phyloP scores from a whole-genome alignment of 2,888 invertebrate genomes.

The Gnatocerus cornutus region DNA sequence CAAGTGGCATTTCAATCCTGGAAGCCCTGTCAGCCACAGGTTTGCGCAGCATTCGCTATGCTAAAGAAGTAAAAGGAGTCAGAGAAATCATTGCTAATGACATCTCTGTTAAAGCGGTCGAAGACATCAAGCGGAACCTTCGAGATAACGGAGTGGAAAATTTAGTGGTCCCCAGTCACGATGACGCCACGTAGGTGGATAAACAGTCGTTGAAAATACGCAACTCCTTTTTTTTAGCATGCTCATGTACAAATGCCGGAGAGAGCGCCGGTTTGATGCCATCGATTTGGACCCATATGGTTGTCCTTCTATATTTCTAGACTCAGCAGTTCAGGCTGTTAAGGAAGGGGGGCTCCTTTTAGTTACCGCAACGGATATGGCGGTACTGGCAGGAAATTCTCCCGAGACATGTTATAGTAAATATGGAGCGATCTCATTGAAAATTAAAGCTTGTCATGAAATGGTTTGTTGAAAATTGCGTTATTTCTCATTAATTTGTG shows the following conservation, averaged over 20 bases:
- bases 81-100: constrained; percentile 93
- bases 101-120: constrained; percentile 87
- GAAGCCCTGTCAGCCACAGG: constrained; percentile 98
- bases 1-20: constrained; percentile 81
- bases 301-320: constrained; percentile 93
- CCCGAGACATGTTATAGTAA: constrained; percentile 94
- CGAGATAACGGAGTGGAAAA: constrained; percentile 82
- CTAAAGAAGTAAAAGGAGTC: constrained; percentile 91
- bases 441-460: constrained; percentile 94
- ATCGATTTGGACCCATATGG: constrained; percentile 99
- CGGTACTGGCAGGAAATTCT: constrained; percentile 94
- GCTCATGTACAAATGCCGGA: constrained; percentile 87
- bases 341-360: constrained; percentile 90
- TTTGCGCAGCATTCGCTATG: constrained; percentile 95
- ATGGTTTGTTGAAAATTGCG: constrained; percentile 75
- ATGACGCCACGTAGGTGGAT: constrained; percentile 86
- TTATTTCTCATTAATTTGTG: constrained; percentile 8
- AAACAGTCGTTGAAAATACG: too few species aligned
- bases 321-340: constrained; percentile 88
- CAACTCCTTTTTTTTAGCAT: constrained; percentile 83
- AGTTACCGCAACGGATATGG: constrained; percentile 98
- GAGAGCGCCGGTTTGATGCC: constrained; percentile 84
- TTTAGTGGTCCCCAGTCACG: constrained; percentile 83
- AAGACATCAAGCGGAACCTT: constrained; percentile 88
- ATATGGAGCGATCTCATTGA: constrained; percentile 93